Conservation (phyloP, 2,113 vertebrate species). For the Brachyistius frenatus region DNA sequence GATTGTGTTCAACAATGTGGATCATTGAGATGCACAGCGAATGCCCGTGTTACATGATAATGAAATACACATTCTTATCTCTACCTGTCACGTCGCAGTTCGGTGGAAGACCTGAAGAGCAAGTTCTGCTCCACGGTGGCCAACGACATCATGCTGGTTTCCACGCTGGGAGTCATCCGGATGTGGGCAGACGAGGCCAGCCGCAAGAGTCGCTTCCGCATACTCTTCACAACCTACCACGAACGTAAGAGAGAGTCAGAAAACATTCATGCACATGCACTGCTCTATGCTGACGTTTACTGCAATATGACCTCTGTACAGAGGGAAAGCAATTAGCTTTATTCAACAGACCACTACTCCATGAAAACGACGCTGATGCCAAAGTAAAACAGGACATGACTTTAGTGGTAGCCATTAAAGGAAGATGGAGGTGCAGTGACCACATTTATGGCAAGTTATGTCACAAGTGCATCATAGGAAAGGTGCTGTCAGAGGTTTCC, state of each 20-base stretch:
- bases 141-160: conserved; percentile 95
- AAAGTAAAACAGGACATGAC: conserved; percentile 48
- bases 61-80: conserved; percentile 26
- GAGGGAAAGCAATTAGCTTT: conserved; percentile 18
- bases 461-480: conserved; percentile 7
- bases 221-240: conserved; percentile 99
- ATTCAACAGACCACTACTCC: not conserved
- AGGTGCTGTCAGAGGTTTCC: conserved; percentile 52
- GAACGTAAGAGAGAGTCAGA: conserved; percentile 89
- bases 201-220: conserved; percentile 94
- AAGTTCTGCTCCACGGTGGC: conserved; percentile 99
- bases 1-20: not conserved
- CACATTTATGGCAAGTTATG: conserved; percentile 42
- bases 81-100: conserved; percentile 72
- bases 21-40: conserved; percentile 25
- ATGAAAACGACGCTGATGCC: not conserved
- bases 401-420: conserved; percentile 49
- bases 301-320: not conserved
- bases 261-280: not conserved
- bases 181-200: conserved; percentile 99
- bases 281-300: not conserved
- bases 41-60: not conserved
- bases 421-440: conserved; percentile 22
- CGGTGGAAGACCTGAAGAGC: conserved; percentile 95
- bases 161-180: conserved; percentile 94